phyloP scores from a whole-genome alignment of 2,888 invertebrate species.

The Spodoptera exigua region DNA sequence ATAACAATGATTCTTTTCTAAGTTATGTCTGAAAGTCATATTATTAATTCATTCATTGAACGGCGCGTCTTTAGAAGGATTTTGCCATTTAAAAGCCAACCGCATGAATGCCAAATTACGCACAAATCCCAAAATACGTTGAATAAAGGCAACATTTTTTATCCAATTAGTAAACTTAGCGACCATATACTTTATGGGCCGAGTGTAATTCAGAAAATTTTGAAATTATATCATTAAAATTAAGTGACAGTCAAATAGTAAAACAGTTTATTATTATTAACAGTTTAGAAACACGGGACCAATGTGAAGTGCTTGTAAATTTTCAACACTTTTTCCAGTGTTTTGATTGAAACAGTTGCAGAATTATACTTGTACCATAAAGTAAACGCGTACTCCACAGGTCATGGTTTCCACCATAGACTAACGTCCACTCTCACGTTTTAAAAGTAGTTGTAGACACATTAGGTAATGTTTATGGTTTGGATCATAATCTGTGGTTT shows the following conservation, averaged over 20 bases:
- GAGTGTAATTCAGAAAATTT: slow-evolving; percentile 23
- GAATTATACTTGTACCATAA: slow-evolving; percentile 13
- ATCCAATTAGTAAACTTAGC: slow-evolving; percentile 33
- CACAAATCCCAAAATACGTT: slow-evolving; percentile 54
- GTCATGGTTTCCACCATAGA: slow-evolving; percentile 28
- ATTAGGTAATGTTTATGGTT: slow-evolving; percentile 23
- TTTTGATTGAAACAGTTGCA: slow-evolving; percentile 18
- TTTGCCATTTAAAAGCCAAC: slow-evolving; percentile 63
- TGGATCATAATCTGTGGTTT: slow-evolving; percentile 17
- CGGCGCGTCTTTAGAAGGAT: slow-evolving; percentile 29
- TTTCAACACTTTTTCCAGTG: background rate
- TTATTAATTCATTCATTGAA: slow-evolving; percentile 22
- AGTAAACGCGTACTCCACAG: background rate
- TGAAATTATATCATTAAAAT: too few species aligned
- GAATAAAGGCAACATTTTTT: slow-evolving; percentile 34
- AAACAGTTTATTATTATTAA: too few species aligned
- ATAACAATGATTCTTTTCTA: too few species aligned
- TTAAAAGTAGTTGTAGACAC: slow-evolving; percentile 29
- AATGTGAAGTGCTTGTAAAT: slow-evolving; percentile 4
- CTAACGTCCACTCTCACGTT: slow-evolving; percentile 46
- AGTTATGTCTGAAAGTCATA: slow-evolving; percentile 1
- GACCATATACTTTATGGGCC: background rate
- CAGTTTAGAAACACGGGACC: slow-evolving; percentile 21
- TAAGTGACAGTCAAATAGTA: too few species aligned
- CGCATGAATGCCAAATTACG: slow-evolving; percentile 70